Evolutionary conservation across 2,797 vertebrate species (phyloP).

Genomic region (Karalla daura): DNA sequence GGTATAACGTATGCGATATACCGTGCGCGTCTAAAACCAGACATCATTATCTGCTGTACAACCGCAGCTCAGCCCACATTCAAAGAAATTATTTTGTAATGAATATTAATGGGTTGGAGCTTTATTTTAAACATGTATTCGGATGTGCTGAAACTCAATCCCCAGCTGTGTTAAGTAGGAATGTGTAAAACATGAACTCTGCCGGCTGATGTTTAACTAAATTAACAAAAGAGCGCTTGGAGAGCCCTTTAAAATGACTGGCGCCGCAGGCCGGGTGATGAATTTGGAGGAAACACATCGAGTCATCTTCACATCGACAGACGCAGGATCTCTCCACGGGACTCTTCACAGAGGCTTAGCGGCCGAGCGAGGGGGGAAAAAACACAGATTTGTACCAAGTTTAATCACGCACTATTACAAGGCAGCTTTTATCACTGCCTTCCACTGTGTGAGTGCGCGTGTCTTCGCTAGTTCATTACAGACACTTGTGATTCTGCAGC

Average conservation of each 20-base stretch:
- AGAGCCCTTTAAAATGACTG: conserved; percentile 66
- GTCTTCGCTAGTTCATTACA: conserved; percentile 78
- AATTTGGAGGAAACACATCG: conserved; percentile 64
- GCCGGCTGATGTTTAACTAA: conserved; percentile 75
- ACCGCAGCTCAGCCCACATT: conserved; percentile 46
- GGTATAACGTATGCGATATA: not conserved
- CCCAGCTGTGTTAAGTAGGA: conserved; percentile 64
- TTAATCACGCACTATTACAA: conserved; percentile 75
- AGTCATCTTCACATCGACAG: conserved; percentile 70
- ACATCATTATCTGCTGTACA: not conserved
- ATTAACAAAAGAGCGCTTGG: conserved; percentile 80
- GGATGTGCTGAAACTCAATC: conserved; percentile 68
- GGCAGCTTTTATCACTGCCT: conserved; percentile 65
- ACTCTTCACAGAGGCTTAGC: conserved; percentile 67
- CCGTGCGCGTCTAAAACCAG: not conserved
- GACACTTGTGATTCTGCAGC: conserved; percentile 74
- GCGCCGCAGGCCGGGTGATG: conserved; percentile 45
- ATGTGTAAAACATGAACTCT: conserved; percentile 72
- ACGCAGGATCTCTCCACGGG: conserved; percentile 63
- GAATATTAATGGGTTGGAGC: conserved; percentile 69
- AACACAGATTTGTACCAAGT: conserved; percentile 70
- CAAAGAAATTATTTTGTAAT: conserved; percentile 63
- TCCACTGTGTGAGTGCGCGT: conserved; percentile 61
- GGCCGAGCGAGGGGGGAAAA: conserved; percentile 60
- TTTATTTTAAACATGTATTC: conserved; percentile 75